These are phyloP conservation scores for Mus pahari DNA, from an alignment of 2,113 vertebrate species.

Conservation along the genomic window DNA sequence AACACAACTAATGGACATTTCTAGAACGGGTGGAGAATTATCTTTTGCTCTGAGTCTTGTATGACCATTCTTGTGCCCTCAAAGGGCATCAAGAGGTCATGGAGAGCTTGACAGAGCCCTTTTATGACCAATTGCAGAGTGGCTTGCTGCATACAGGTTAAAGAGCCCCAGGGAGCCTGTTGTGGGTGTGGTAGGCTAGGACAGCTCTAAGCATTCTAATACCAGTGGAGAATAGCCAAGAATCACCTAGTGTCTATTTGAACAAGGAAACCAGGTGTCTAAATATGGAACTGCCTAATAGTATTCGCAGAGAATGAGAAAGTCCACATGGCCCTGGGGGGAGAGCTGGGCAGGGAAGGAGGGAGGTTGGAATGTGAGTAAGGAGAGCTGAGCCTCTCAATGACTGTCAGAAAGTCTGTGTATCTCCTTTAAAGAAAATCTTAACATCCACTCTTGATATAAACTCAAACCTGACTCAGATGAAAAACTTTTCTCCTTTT, in stretches of 20 bases:
- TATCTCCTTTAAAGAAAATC: background rate
- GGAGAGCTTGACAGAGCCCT: background rate
- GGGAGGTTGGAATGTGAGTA: no score
- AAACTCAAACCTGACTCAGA: background rate
- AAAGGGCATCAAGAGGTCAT: background rate
- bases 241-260: background rate
- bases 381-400: background rate
- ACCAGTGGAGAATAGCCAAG: background rate
- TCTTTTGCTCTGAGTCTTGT: background rate
- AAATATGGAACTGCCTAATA: background rate
- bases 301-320: background rate
- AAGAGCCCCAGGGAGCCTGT: background rate
- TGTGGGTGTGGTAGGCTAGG: background rate
- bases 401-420: background rate
- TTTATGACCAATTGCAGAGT: background rate
- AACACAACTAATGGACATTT: background rate
- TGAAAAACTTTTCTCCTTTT: background rate
- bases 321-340: background rate
- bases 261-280: background rate
- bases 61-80: background rate
- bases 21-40: background rate
- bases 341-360: no score
- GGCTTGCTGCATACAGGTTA: background rate
- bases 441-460: background rate
- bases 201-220: background rate